phyloP scores from a whole-genome alignment of 2,797 vertebrate genomes.

The Natrix natrix region DNA sequence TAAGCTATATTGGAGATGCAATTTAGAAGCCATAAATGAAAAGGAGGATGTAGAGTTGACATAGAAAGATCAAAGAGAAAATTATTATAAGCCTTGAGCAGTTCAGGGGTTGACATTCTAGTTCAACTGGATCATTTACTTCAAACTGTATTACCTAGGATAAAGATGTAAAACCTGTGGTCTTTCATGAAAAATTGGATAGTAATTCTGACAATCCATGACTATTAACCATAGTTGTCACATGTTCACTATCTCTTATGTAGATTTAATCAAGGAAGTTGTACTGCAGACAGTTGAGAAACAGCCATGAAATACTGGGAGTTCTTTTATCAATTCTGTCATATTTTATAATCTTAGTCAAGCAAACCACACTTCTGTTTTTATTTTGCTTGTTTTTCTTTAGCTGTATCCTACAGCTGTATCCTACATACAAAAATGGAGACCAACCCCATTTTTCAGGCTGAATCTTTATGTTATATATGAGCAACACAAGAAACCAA shows the following conservation, averaged over 20 bases:
- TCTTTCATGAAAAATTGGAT: not conserved
- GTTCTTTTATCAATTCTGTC: not conserved
- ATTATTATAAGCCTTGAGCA: not conserved
- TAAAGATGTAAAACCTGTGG: not conserved
- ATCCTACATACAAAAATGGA: too few relatives aligned
- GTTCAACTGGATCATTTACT: not conserved
- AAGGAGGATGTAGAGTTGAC: not conserved
- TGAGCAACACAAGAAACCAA: not conserved
- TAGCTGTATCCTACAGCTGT: not conserved
- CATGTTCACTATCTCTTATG: not conserved
- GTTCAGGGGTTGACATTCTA: not conserved
- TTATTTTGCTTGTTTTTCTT: not conserved
- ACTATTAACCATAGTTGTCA: not conserved
- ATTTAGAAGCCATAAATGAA: not conserved
- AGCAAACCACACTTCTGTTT: not conserved
- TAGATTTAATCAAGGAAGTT: not conserved
- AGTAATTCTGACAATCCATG: not conserved
- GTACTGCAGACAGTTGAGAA: not conserved
- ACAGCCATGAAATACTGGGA: not conserved
- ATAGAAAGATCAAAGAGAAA: not conserved
- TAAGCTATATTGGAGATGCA: not conserved
- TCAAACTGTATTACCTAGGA: not conserved
- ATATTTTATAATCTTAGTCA: not conserved
- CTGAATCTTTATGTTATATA: not conserved
- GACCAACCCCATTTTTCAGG: not conserved